Percentiles rank a stretch among this genome's conserved stretches.
These are phyloP conservation scores for Dicyrtomina minuta DNA, from an alignment of 2,888 invertebrate genomes.

Conservation along the genomic window DNA sequence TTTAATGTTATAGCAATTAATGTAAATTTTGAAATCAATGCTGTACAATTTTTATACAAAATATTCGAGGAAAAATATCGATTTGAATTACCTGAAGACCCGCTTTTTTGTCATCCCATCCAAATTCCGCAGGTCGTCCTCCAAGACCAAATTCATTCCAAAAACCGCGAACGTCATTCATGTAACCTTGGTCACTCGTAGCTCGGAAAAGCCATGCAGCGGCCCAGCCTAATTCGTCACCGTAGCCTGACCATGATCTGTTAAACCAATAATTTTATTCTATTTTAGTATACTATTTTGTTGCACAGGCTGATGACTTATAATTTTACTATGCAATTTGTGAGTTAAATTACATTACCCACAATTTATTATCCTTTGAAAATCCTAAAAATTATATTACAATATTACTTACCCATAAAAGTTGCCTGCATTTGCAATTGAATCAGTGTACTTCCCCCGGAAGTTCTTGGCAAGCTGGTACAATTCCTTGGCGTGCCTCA, in stretches of 20 bases:
- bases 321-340: no score
- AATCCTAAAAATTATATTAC: no score
- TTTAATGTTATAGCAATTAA: no score
- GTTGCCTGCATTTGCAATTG: slow-evolving; percentile 58
- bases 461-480: slow-evolving; percentile 61
- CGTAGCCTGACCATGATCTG: slow-evolving; percentile 61
- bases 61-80: no score
- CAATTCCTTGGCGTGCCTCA: slow-evolving; percentile 61
- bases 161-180: slow-evolving; percentile 60
- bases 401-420: slow-evolving; percentile 37
- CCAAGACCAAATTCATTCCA: slow-evolving; percentile 60
- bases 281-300: no score
- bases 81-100: slow-evolving; percentile 58
- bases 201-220: slow-evolving; percentile 63
- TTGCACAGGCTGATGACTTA: no score
- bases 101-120: slow-evolving; percentile 62
- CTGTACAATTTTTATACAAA: no score
- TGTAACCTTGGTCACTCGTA: slow-evolving; percentile 59
- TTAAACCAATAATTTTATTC: no score
- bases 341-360: no score
- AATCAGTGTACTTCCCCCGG: slow-evolving; percentile 61
- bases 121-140: slow-evolving; percentile 61
- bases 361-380: no score
- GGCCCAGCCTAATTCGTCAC: slow-evolving; percentile 64
- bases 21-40: no score